Percentiles rank a stretch among this genome's conserved stretches.
phyloP scores from a whole-genome alignment of 2,888 invertebrate genomes.

The Marasmarcha lunaedactyla region DNA sequence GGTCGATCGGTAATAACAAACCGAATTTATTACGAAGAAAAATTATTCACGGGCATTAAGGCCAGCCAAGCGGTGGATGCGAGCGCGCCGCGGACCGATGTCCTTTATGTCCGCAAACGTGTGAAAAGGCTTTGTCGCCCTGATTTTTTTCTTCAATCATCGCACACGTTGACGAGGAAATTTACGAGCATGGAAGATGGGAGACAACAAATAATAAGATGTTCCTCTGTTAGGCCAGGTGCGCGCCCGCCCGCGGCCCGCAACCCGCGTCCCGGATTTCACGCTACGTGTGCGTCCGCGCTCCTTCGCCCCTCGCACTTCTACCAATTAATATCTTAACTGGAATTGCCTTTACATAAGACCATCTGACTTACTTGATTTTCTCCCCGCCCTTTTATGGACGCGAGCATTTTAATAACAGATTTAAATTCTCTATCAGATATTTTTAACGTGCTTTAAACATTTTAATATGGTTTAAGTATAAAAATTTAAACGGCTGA shows the following conservation, averaged over 20 bases:
- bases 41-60: slow-evolving; percentile 63
- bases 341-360: slow-evolving; percentile 42
- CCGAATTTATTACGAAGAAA: slow-evolving; percentile 66
- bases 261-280: slow-evolving; percentile 62
- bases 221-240: slow-evolving; percentile 47
- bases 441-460: slow-evolving; percentile 2
- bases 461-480: not conserved
- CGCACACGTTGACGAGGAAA: slow-evolving; percentile 67
- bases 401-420: slow-evolving; percentile 37
- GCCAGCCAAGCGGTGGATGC: slow-evolving; percentile 28
- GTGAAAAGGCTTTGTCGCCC: slow-evolving; percentile 60
- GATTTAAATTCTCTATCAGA: slow-evolving; percentile 29
- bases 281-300: slow-evolving; percentile 63
- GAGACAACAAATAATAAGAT: slow-evolving; percentile 67
- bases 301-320: slow-evolving; percentile 20
- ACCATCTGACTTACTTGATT: slow-evolving; percentile 29
- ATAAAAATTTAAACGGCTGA: not conserved
- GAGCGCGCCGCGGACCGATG: slow-evolving; percentile 31
- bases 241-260: slow-evolving; percentile 38
- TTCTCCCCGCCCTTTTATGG: slow-evolving; percentile 37
- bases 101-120: slow-evolving; percentile 47
- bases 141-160: slow-evolving; percentile 61
- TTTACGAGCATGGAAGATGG: slow-evolving; percentile 67
- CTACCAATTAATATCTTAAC: slow-evolving; percentile 61
- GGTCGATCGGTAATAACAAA: slow-evolving; percentile 59